Evolutionary conservation across 2,888 invertebrate species (phyloP).

Genomic region (Macaria liturata): DNA sequence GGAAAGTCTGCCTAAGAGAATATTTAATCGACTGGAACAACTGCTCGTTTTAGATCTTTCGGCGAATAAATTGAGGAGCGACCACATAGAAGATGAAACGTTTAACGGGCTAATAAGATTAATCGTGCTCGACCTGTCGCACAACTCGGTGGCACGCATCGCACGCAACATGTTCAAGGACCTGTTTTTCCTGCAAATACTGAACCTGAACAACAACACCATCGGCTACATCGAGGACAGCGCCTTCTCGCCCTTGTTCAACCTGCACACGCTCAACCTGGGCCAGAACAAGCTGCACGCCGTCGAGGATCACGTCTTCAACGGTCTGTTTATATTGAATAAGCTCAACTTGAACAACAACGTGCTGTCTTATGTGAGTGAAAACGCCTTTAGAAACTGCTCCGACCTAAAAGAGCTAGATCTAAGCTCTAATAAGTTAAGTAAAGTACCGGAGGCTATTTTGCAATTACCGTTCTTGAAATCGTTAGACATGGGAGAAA

Average conservation of each 20-base stretch:
- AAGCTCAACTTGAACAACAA: conserved; percentile 94
- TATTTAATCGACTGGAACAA: conserved; percentile 93
- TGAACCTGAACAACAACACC: conserved; percentile 93
- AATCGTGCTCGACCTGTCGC: conserved; percentile 93
- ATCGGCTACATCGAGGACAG: conserved; percentile 93
- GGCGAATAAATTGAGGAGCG: conserved; percentile 92
- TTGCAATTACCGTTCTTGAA: conserved; percentile 92
- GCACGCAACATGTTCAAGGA: conserved; percentile 93
- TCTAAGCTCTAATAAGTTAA: conserved; percentile 92
- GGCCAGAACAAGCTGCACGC: conserved; percentile 93
- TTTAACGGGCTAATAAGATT: conserved; percentile 93
- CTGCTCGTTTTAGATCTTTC: conserved; percentile 93
- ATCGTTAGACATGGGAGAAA: conserved; percentile 95
- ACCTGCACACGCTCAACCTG: conserved; percentile 94
- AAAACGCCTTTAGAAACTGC: conserved; percentile 93
- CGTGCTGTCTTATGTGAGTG: conserved; percentile 88
- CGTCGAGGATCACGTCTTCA: conserved; percentile 91
- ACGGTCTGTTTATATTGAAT: conserved; percentile 92
- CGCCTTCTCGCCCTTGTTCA: conserved; percentile 93
- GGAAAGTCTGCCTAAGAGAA: conserved; percentile 91
- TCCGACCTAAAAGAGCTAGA: conserved; percentile 94
- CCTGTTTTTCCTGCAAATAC: conserved; percentile 92
- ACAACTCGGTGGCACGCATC: conserved; percentile 91
- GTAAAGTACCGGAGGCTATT: conserved; percentile 92
- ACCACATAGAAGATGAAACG: conserved; percentile 93